Evolutionary conservation across 2,113 vertebrate species (phyloP), one percentile per base, ranked within the genome.

Genomic region (Microcebus jonahi): DNA sequence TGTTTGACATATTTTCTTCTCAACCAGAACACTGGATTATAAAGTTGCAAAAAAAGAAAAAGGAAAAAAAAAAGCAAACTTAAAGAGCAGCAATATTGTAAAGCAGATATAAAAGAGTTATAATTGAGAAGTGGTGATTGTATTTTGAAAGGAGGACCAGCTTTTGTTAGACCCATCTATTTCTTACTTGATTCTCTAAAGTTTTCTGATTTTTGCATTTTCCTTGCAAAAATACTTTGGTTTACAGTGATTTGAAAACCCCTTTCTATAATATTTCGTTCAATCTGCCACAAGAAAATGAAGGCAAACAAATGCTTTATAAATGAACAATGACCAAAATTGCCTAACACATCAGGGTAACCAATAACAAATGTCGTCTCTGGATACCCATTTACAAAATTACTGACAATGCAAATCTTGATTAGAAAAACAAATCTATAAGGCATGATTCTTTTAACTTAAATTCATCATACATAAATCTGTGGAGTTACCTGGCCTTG

Each of bases 321-420:
- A 91, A 93, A 89, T 96, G 53, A 95, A 71, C 91, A 95, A 88
- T 81, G 91, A 57, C 83, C 48, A 65, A 96, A 96, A 80, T 31
- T 11, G 23, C 20, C 83, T 70, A 94, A 97, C 96, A 84, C 86
- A 96, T 97, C 90, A 96, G 73, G 65, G 53, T 15, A 85, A 75
- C 90, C 94, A 79, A 50, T 90, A 94, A 76, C 83, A 70, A 95
- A 97, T 89, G 92, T 57, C 5, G 1, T 90, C 97, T 96, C 96
- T 84, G 18, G 90, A 21, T 17, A 84, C 71, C 84, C 96, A 94
- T 97, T 98, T 95, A 96, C 91, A 96, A 98, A 98, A 97, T 96
- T 76, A 81, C 95, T 89, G 92, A 88, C 81, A 79, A 84, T 77
- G 86, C 70, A 94, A 93, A 97, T 34, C 91, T 93, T 1, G 80